Base-by-base conservation (phyloP, 2,113 vertebrate genomes). In the Laticauda colubrina region DNA sequence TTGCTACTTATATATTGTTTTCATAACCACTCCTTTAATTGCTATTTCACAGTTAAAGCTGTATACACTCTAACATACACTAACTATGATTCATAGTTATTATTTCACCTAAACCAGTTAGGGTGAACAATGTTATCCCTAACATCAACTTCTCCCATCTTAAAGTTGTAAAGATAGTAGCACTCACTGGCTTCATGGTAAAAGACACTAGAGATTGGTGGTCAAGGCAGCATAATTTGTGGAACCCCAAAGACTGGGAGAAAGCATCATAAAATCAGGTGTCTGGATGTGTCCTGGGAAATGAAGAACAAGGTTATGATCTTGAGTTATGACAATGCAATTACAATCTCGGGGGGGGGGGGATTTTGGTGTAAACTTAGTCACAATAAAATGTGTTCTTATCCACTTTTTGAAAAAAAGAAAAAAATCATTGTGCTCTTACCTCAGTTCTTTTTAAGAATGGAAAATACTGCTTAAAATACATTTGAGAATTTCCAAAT, bases 371-470 rank as follows among this genome's bases (percentile, higher is more conserved):
- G 56, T 14, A 48, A 89, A 48, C 5, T 15, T 59, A 45, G 34
- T 61, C 34, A 48, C 56, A 59, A 26, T 29, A 45, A 45, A 89
- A 57, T 5, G 34, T 48, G 39, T 45, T 26, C 23, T 59, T 61
- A 15, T 24, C 39, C 12, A 48, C 23, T 89, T 89, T 59, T 90
- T 94, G 0, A 90, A 89, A 23, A 29, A 81, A 57, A 81, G 43
- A 61, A 53, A 1, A 24, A 0, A 0, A 24, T 55, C 10, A 26
- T 0, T 0, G 56, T 0, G 0, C 4, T 56, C 15, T 24, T 69
- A 69, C 14, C 15, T 69, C 26, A 64, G 20, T 24, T 59, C 45
- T 87, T 34, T 45, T 87, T 51, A 53, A 88, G 15, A 0, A 0
- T 14, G 0, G 18, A 29, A 64, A 92, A 29, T 43, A 1, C 4